A percentile compares a stretch with the other conserved stretches of the same genome.
Evolutionary conservation across 2,888 invertebrate genomes (phyloP).

Genomic region (Rhaphigaster nebulosa): DNA sequence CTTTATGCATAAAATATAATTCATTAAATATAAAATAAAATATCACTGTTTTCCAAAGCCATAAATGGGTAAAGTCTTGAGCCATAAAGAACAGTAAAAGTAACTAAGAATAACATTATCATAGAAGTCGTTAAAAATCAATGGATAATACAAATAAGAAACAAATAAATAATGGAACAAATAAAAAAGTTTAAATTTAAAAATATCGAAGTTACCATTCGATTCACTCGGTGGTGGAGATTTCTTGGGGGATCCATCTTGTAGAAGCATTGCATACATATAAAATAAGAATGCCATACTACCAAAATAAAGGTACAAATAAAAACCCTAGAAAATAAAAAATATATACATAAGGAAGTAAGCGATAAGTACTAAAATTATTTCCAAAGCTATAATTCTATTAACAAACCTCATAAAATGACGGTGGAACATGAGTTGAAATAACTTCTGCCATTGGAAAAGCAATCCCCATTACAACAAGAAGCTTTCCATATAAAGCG

Average conservation of each 20-base stretch:
- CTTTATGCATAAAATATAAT: background rate
- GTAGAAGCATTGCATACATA: slow-evolving; percentile 84
- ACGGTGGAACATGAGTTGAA: slow-evolving; percentile 92
- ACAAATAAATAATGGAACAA: background rate
- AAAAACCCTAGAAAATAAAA: slow-evolving; percentile 75
- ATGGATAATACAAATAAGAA: background rate
- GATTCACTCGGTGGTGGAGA: slow-evolving; percentile 60
- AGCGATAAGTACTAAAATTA: background rate
- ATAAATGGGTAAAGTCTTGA: background rate
- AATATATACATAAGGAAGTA: slow-evolving; percentile 60
- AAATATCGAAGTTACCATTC: slow-evolving; percentile 48
- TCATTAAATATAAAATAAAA: background rate
- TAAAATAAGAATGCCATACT: slow-evolving; percentile 88
- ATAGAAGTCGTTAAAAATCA: background rate
- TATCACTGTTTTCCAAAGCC: background rate
- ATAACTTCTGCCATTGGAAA: slow-evolving; percentile 97
- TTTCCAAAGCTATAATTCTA: slow-evolving; percentile 6
- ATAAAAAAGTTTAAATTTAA: background rate
- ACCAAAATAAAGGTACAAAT: slow-evolving; percentile 87
- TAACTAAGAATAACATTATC: background rate
- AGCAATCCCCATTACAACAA: slow-evolving; percentile 95
- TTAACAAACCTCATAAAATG: slow-evolving; percentile 86
- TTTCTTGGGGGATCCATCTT: slow-evolving; percentile 64
- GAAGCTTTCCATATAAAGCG: slow-evolving; percentile 91
- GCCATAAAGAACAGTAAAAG: background rate